Evolutionary conservation across 2,113 vertebrate genomes (phyloP).

Genomic region (Apeltes quadracus): DNA sequence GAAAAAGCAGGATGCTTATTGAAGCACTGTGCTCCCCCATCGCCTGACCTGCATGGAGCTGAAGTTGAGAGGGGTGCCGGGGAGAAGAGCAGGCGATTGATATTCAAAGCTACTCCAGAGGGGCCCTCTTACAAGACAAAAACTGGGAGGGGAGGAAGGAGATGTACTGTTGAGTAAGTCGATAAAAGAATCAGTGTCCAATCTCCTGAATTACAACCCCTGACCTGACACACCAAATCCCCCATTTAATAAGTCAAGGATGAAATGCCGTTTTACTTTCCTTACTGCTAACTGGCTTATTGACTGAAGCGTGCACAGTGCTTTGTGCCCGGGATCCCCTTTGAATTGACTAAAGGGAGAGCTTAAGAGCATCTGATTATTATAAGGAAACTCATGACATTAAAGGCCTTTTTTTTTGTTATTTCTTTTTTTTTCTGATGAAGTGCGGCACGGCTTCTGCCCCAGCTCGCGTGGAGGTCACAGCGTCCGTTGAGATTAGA

Average conservation of each 20-base stretch:
- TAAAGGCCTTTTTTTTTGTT: constrained; percentile 28
- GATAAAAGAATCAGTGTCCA: constrained; percentile 74
- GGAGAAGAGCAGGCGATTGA: constrained; percentile 41
- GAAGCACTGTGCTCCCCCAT: constrained; percentile 49
- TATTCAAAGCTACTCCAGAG: constrained; percentile 61
- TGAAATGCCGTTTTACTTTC: constrained; percentile 55
- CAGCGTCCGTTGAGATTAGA: constrained; percentile 60
- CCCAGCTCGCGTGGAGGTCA: constrained; percentile 42
- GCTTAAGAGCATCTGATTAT: constrained; percentile 55
- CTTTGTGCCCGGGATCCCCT: constrained; percentile 50
- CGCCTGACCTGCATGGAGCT: constrained; percentile 54
- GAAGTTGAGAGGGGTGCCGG: constrained; percentile 14
- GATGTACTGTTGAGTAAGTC: constrained; percentile 61
- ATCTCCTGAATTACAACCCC: constrained; percentile 71
- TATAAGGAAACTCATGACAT: constrained; percentile 51
- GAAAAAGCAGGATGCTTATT: constrained; percentile 46
- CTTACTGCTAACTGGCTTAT: constrained; percentile 67
- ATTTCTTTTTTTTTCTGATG: constrained; percentile 38
- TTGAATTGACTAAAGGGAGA: constrained; percentile 58
- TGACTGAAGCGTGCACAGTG: constrained; percentile 60
- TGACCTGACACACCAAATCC: constrained; percentile 70
- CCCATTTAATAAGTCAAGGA: constrained; percentile 69
- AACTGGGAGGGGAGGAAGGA: constrained; percentile 35
- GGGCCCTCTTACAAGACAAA: constrained; percentile 43
- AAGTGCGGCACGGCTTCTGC: constrained; percentile 33